Evolutionary conservation across 2,113 vertebrate genomes (phyloP).

Genomic region (Bufo gargarizans): DNA sequence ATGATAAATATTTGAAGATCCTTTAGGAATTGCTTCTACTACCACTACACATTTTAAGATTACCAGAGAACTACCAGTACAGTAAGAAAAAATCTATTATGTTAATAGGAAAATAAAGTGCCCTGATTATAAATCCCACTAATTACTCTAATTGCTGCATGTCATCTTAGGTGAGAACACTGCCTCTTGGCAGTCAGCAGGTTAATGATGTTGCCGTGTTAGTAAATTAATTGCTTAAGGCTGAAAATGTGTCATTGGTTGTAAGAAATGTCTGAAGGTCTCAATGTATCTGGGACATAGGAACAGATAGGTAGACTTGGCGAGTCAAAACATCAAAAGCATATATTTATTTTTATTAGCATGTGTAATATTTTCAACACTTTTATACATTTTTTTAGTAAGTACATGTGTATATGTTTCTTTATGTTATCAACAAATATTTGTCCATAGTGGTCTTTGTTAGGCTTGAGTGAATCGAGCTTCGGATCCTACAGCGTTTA

Average conservation of each 20-base stretch:
- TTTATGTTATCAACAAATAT: too few species aligned
- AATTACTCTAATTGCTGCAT: slow-evolving; percentile 36
- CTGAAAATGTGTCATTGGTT: not conserved
- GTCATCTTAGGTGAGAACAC: slow-evolving; percentile 25
- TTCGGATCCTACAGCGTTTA: too few species aligned
- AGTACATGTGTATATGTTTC: too few species aligned
- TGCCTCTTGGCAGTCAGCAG: not conserved
- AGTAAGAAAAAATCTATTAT: slow-evolving; percentile 43
- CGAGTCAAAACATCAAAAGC: not conserved
- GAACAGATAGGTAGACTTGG: not conserved
- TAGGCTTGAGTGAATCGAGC: too few species aligned
- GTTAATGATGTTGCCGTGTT: slow-evolving; percentile 32
- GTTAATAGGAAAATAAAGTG: slow-evolving; percentile 28
- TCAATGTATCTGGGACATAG: not conserved
- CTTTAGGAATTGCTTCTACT: not conserved
- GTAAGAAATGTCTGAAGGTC: not conserved
- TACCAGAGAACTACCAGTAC: not conserved
- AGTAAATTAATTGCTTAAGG: slow-evolving; percentile 14
- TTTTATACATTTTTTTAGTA: too few species aligned
- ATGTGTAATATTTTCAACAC: not conserved
- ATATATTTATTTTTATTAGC: not conserved
- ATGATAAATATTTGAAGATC: not conserved
- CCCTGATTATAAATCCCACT: not conserved
- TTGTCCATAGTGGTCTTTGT: too few species aligned
- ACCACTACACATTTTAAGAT: not conserved